Base-by-base conservation (phyloP, 2,113 vertebrate species). In the Chamaetylas fuelleborni region DNA sequence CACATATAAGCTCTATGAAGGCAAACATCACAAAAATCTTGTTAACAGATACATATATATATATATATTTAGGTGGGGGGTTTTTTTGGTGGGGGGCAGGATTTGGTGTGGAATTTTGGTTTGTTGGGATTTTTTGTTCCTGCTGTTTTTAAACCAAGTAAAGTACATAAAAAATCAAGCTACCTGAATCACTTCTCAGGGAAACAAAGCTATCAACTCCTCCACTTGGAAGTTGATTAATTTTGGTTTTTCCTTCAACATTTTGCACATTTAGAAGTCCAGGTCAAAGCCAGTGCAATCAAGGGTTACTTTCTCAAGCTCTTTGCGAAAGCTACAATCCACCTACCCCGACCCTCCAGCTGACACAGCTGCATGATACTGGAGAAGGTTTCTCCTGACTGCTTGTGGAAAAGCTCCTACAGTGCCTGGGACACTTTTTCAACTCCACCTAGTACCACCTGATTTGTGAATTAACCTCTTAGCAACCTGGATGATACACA, bases 11-110 rank as follows among this genome's bases (percentile, higher is more conserved):
- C 10, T 48, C 29, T 65, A 4, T 8, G 4, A 62, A 33, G 20
- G 19, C 16, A 64, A 56, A 47, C 7, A n/a, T 17, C 19, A 48
- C 47, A 62, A 50, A 88, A 71, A 36, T 29, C 14, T 26, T 8
- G 5, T 70, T 40, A 33, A 50, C 0, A 0, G 7, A 20, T 16
- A 12, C 12, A n/a, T n/a, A n/a, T n/a, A n/a, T n/a, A 19, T 5
- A 38, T 12, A 28, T 19, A 20, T 11, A 5, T 29, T 45, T 25
- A 22, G 6, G 19, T 36, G 8, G 4, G 8, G 4, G 13, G 0
- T 0, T 33, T 26, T 60, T 77, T 45, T 23, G 2, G 5, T 17
- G 14, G 19, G 6, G 13, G 15, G 10, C 2, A 5, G 12, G 9
- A 6, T 19, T 24, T 53, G 56, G 4, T 14, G 22, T 14, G 3